Conservation (phyloP, 2,797 vertebrate species). For the Spinus pinus region DNA sequence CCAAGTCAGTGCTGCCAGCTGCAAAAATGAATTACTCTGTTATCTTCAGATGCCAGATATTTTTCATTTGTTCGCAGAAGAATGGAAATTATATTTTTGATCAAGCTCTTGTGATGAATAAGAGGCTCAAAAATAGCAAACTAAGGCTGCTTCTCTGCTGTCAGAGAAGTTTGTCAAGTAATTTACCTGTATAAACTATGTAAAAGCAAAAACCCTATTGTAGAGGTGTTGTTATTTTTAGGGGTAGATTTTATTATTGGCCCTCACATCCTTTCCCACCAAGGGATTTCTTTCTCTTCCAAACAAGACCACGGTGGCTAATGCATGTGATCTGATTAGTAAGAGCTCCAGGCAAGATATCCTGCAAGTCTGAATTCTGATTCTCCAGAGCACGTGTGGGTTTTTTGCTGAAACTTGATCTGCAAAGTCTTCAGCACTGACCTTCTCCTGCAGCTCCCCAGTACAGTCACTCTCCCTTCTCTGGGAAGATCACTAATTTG, state of each 20-base stretch:
- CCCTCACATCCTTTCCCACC: not conserved
- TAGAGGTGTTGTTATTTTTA: slow-evolving; percentile 27
- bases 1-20: slow-evolving; percentile 7
- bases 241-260: not conserved
- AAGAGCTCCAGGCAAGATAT: not conserved
- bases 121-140: slow-evolving; percentile 38
- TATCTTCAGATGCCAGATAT: slow-evolving; percentile 65
- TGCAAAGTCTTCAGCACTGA: not conserved
- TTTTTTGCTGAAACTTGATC: not conserved
- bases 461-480: not conserved
- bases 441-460: not conserved
- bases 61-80: slow-evolving; percentile 61
- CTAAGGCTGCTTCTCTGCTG: not conserved
- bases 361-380: not conserved
- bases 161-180: slow-evolving; percentile 26
- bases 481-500: not conserved
- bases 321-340: not conserved
- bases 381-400: fast-evolving
- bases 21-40: slow-evolving; percentile 52
- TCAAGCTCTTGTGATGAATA: slow-evolving; percentile 60
- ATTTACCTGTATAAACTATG: slow-evolving; percentile 41
- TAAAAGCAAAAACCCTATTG: not conserved
- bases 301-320: not conserved
- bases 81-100: slow-evolving; percentile 56
- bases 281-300: not conserved